Base-by-base conservation (phyloP, 2,113 vertebrate species). In the Pseudorhombus dupliciocellatus region DNA sequence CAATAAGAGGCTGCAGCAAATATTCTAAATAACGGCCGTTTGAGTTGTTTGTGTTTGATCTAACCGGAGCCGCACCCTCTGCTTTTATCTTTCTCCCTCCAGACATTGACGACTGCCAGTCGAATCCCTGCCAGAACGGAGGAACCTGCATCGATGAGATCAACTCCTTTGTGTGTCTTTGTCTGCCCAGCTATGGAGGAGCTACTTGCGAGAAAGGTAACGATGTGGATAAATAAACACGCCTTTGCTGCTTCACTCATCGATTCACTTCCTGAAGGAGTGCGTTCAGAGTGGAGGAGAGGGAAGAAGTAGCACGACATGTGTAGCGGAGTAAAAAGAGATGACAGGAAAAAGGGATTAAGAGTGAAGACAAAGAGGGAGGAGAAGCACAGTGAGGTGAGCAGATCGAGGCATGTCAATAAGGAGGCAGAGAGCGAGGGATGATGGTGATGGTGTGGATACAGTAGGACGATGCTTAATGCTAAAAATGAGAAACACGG, bases 121-220 rank as follows among this genome's bases (percentile, higher is more conserved):
- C 93, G 4, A 93, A 92, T 84, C 94, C 94, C 6, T 98, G 97
- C 86, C 95, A 95, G 87, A 99, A 99, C 0, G 97, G 96, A 5
- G 97, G 96, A 64, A 99, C 97, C 72, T 99, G 97, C 88, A 96
- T 98, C 0, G 97, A 98, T 0, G 96, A 98, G 84, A 92, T 97
- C 85, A 96, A 95, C 37, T 92, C 96, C 61, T 98, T 97, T 28
- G 83, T 95, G 67, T 99, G 97, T 89, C 94, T 99, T 79, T 99
- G 97, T 87, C 89, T 98, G 79, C 96, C 97, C 86, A 98, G 97
- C 91, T 99, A 98, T 0, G 95, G 95, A 0, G 97, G 97, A 77
- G 95, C 90, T 84, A 94, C 93, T 16, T 99, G 97, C 4, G 96
- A 97, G 71, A 97, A 95, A 95, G 97, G 97, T 98, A 92, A 70